These are phyloP conservation scores for Apamea anceps DNA, from an alignment of 2,888 invertebrate genomes.

Conservation along the genomic window DNA sequence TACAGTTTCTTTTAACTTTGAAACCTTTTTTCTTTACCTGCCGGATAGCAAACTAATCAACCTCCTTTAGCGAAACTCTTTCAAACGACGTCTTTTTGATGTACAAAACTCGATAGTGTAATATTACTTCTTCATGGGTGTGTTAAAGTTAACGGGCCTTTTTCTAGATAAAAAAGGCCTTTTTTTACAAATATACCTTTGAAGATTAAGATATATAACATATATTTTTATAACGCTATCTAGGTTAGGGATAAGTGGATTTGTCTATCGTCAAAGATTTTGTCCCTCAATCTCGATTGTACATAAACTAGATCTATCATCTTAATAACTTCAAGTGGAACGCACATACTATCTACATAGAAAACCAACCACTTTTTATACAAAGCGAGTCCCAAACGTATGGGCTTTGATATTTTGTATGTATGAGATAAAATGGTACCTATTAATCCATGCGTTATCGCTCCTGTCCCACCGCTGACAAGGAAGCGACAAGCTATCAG, in stretches of 20 bases:
- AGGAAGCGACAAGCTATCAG: background rate
- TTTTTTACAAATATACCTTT: background rate
- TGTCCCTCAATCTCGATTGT: background rate
- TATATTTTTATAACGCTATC: background rate
- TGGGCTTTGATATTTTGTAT: background rate
- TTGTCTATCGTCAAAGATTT: background rate
- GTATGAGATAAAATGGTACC: background rate
- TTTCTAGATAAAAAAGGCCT: background rate
- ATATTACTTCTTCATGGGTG: constrained; percentile 55
- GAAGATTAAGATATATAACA: background rate
- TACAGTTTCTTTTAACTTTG: constrained; percentile 47
- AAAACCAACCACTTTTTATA: background rate
- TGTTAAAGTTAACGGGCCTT: constrained; percentile 11
- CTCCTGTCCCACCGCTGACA: no score
- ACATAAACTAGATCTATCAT: background rate
- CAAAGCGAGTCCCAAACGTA: background rate
- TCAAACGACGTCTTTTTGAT: constrained; percentile 65
- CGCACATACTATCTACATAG: background rate
- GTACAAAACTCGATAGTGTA: constrained; percentile 64
- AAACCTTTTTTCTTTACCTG: constrained; percentile 65
- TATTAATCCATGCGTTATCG: background rate
- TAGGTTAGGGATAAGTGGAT: background rate
- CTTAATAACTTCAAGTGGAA: background rate
- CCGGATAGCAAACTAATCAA: constrained; percentile 70
- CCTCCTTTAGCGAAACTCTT: constrained; percentile 61